phyloP scores from a whole-genome alignment of 2,888 invertebrate species.

The Oxytorus armatus region DNA sequence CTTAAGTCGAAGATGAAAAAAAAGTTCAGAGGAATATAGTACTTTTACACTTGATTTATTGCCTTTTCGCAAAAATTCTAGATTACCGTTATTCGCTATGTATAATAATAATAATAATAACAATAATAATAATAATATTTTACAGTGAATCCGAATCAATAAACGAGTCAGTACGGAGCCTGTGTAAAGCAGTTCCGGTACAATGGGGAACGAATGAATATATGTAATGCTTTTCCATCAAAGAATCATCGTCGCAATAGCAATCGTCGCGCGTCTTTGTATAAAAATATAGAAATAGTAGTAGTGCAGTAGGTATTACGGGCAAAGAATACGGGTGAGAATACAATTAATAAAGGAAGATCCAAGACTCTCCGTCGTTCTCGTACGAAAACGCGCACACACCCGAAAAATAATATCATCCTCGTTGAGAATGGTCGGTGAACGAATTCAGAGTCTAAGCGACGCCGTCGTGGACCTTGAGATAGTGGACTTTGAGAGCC shows the following conservation, averaged over 20 bases:
- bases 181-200: background rate
- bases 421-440: background rate
- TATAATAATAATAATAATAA: slow-evolving; percentile 20
- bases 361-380: background rate
- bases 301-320: background rate
- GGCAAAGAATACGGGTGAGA: background rate
- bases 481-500: slow-evolving; percentile 81
- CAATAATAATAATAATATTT: too few species aligned
- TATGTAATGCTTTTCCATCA: slow-evolving; percentile 7
- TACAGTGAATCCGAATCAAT: slow-evolving; percentile 29
- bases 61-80: slow-evolving; percentile 1
- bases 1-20: too few species aligned
- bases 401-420: background rate
- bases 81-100: slow-evolving; percentile 15
- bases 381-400: slow-evolving; percentile 16
- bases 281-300: slow-evolving; percentile 41
- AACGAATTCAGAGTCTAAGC: slow-evolving; percentile 4
- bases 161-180: slow-evolving; percentile 3
- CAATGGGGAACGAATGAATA: slow-evolving; percentile 9
- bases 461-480: slow-evolving; percentile 79
- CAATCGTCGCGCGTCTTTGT: background rate
- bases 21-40: slow-evolving; percentile 13
- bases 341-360: background rate
- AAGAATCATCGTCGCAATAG: background rate
- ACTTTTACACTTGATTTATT: slow-evolving; percentile 40